phyloP scores from a whole-genome alignment of 2,888 invertebrate species.

The Prostheceraeus crozeri region DNA sequence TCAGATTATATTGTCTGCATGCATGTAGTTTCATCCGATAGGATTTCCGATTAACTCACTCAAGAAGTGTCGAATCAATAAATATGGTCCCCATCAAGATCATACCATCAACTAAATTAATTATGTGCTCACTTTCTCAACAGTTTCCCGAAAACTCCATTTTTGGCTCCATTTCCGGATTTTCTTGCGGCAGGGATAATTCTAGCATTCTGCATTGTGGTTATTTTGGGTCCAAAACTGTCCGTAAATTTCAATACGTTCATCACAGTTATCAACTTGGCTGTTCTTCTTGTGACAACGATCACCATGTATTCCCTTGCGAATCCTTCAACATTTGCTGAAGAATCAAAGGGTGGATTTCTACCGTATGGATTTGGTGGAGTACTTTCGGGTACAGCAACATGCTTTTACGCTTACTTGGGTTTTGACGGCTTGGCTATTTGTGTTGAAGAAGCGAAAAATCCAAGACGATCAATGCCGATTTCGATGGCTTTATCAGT shows the following conservation, averaged over 20 bases:
- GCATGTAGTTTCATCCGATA: no score
- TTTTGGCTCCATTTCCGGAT: no score
- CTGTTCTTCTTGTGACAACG: constrained; percentile 54
- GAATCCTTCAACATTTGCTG: background rate
- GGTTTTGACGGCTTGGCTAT: constrained; percentile 58
- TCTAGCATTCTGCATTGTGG: constrained; percentile 59
- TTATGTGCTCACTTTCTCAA: no score
- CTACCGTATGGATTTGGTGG: constrained; percentile 56
- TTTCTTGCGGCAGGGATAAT: constrained; percentile 53
- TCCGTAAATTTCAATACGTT: constrained; percentile 55
- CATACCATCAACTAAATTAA: no score
- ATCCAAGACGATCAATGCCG: constrained; percentile 55
- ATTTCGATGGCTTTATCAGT: constrained; percentile 46
- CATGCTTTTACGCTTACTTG: constrained; percentile 58
- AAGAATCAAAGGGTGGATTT: constrained; percentile 43
- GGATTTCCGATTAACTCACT: no score
- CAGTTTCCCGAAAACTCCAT: no score
- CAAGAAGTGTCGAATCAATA: no score
- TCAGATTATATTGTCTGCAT: no score
- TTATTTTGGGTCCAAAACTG: constrained; percentile 54
- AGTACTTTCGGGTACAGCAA: constrained; percentile 55
- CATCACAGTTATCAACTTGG: constrained; percentile 53
- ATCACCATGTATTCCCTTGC: constrained; percentile 61
- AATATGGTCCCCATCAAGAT: no score
- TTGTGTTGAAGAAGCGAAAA: constrained; percentile 56